Percentiles rank a stretch among this genome's conserved stretches.
Evolutionary conservation across 1,140 invertebrate species (phyloP).

Genomic region (Drosophila orosa): DNA sequence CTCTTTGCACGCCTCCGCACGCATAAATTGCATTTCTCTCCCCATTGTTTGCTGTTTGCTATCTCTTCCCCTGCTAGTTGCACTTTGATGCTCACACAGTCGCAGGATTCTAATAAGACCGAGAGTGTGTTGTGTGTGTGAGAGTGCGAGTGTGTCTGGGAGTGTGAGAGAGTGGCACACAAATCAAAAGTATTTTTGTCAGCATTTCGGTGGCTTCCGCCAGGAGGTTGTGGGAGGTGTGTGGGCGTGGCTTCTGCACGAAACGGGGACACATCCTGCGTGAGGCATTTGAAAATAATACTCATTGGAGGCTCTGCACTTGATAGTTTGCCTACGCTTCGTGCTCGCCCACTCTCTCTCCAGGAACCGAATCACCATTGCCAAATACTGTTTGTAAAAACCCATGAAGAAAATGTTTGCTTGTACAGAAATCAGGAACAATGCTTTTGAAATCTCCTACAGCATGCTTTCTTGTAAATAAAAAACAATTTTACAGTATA

Average conservation of each 20-base stretch:
- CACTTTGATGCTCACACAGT: slow-evolving; percentile 41
- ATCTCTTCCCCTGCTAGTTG: slow-evolving; percentile 41
- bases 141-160: not conserved
- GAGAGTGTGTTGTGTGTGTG: slow-evolving; percentile 3
- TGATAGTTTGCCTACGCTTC: slow-evolving; percentile 10
- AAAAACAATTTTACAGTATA: not conserved
- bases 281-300: slow-evolving; percentile 35
- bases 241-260: slow-evolving; percentile 21
- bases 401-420: not conserved
- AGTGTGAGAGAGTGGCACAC: slow-evolving; percentile 26
- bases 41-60: slow-evolving; percentile 31
- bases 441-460: too few species aligned
- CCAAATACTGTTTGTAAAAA: not conserved
- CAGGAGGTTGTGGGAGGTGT: not conserved
- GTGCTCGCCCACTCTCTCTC: not conserved
- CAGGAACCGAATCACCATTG: not conserved
- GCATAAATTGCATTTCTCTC: slow-evolving; percentile 54
- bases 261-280: slow-evolving; percentile 38
- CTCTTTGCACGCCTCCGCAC: not conserved
- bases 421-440: not conserved
- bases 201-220: slow-evolving; percentile 41
- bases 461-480: too few species aligned
- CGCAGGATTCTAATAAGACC: slow-evolving; percentile 50
- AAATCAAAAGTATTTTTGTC: slow-evolving; percentile 50
- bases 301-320: slow-evolving; percentile 30